Evolutionary conservation across 1,140 invertebrate species (phyloP), one percentile per base, ranked within the genome.

Genomic region (Cheumatopsyche charites): DNA sequence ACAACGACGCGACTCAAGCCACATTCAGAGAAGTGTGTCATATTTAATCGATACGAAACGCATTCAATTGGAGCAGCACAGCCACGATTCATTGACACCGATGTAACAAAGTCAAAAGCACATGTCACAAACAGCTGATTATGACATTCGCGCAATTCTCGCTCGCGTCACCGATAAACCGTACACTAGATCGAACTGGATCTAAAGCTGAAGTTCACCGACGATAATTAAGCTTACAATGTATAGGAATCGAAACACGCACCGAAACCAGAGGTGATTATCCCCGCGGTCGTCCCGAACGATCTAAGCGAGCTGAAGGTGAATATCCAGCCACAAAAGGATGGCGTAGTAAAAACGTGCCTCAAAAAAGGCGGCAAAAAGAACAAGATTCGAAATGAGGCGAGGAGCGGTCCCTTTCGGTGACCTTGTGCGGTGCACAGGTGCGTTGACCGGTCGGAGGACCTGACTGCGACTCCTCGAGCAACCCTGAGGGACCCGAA

Each of bases 351-450:
- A 67, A 47, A 49, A 47, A 47, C 21, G 1, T 3, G 36, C 7
- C 5, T 3, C 15, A 62, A 62, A 62, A 29, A 19, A 41, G 26
- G 17, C 7, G 26, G 23, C 12, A 63, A 62, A 12, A 47, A 45
- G 17, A 58, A 23, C 17, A 58, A 58, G 21, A 12, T 26, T 58
- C 29, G 55, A 58, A 58, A 58, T 58, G 25, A 58, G 23, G 55
- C 21, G 55, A 58, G 26, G 63, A 41, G 25, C 42, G 63, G 63
- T 67, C 63, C 63, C 63, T 67, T 67, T 42, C 11, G 42, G 45
- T 67, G 63, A 67, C 63, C 63, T 67, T 67, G 63, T 49, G 43
- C 17, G 12, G 42, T 25, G 63, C 17, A 36, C 29, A 47, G 63
- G 63, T 67, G 63, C 63, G 63, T 47, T 67, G 63, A 67, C 63